Evolutionary conservation across 2,888 invertebrate genomes (phyloP).

Genomic region (Ametastegia equiseti): DNA sequence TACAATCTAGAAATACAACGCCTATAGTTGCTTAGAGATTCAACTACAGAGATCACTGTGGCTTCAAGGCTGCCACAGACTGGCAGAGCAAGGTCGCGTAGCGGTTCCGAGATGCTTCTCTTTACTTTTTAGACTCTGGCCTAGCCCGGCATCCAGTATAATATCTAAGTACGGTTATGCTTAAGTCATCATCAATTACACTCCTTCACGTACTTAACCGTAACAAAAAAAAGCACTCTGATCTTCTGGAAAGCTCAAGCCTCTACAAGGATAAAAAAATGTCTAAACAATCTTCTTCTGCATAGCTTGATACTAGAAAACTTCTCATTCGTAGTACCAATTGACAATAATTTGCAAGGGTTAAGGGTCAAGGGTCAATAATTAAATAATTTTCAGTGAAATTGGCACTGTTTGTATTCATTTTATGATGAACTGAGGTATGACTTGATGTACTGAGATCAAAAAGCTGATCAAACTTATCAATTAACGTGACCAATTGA

Average conservation of each 20-base stretch:
- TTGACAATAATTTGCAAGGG: background rate
- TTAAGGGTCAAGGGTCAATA: too few relatives aligned
- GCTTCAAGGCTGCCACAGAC: conserved; percentile 40
- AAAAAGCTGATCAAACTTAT: too few relatives aligned
- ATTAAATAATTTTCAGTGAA: too few relatives aligned
- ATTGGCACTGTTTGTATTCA: too few relatives aligned
- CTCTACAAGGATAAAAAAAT: background rate
- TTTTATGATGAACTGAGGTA: too few relatives aligned
- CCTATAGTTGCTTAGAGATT: background rate
- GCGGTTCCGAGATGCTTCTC: conserved; percentile 37
- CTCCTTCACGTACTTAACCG: background rate
- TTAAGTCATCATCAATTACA: background rate
- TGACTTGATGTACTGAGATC: too few relatives aligned
- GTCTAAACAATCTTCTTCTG: too few relatives aligned
- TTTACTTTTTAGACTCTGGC: background rate
- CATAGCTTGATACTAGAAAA: too few relatives aligned
- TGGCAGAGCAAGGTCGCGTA: conserved; percentile 42
- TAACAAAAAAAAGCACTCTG: background rate
- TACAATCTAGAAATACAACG: conserved; percentile 12
- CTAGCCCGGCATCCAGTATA: background rate
- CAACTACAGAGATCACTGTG: conserved; percentile 19
- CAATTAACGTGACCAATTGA: too few relatives aligned
- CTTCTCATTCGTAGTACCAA: background rate
- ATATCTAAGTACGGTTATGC: background rate
- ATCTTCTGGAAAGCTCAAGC: background rate